phyloP scores from a whole-genome alignment of 2,113 vertebrate genomes.

The Triplophysa siluroides region DNA sequence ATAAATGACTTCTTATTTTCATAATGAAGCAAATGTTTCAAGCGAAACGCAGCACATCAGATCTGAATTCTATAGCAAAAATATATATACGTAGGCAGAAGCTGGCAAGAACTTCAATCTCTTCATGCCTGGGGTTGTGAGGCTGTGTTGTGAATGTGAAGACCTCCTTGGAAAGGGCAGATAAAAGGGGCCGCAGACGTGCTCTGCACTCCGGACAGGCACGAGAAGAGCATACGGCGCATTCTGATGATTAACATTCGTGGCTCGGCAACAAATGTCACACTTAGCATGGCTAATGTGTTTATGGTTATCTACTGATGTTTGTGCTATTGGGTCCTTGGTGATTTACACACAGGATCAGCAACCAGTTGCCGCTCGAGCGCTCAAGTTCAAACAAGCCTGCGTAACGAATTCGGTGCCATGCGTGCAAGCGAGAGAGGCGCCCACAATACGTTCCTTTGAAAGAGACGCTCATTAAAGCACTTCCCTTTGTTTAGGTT shows the following conservation, averaged over 20 bases:
- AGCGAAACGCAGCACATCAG: neutral
- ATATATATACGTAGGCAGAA: neutral
- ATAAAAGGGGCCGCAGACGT: conserved; percentile 49
- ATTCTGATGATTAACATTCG: conserved; percentile 47
- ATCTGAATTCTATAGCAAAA: too few species aligned
- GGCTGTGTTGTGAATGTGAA: conserved; percentile 17
- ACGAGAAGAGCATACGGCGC: conserved; percentile 14
- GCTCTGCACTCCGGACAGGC: conserved; percentile 51
- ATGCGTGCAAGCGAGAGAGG: conserved; percentile 1
- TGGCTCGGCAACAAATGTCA: conserved; percentile 49
- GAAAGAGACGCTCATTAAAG: conserved; percentile 53
- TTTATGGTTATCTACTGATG: conserved; percentile 49
- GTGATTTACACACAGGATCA: conserved; percentile 47
- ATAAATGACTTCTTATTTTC: conserved; percentile 16
- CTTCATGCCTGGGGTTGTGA: conserved; percentile 27
- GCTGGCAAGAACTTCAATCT: conserved; percentile 10
- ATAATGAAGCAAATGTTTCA: conserved; percentile 8
- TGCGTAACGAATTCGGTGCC: conserved; percentile 37
- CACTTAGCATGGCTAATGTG: conserved; percentile 49
- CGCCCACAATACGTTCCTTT: conserved; percentile 40
- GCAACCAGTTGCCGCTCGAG: conserved; percentile 3
- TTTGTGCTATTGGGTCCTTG: conserved; percentile 38
- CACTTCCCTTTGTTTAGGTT: conserved; percentile 51
- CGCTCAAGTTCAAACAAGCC: conserved; percentile 48
- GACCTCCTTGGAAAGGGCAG: conserved; percentile 48